Evolutionary conservation across 2,888 invertebrate species (phyloP).

Genomic region (Polydrusus pterygomalis): DNA sequence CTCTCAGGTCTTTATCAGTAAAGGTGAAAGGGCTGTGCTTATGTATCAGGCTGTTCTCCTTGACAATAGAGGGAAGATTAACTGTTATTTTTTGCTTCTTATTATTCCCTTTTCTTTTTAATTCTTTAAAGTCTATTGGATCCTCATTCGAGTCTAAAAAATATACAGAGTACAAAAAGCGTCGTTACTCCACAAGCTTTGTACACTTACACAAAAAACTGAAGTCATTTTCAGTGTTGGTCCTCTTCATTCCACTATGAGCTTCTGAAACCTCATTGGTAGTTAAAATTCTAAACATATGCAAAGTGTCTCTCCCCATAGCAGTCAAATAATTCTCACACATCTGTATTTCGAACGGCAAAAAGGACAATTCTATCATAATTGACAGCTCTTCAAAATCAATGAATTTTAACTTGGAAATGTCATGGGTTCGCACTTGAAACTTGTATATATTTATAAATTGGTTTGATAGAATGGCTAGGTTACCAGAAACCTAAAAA

Average conservation of each 20-base stretch:
- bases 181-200: too few relatives aligned
- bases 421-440: conserved; percentile 79
- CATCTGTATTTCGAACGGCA: conserved; percentile 76
- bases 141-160: conserved; percentile 61
- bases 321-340: conserved; percentile 82
- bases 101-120: conserved; percentile 64
- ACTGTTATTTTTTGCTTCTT: conserved; percentile 68
- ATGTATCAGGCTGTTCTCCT: conserved; percentile 70
- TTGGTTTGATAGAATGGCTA: conserved; percentile 70
- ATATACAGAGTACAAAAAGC: conserved; percentile 45
- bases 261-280: conserved; percentile 53
- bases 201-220: conserved; percentile 66
- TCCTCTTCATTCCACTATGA: conserved; percentile 55
- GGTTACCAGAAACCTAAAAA: conserved; percentile 69
- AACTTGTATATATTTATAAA: conserved; percentile 76
- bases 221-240: conserved; percentile 59
- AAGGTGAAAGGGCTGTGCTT: conserved; percentile 71
- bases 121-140: conserved; percentile 67
- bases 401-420: conserved; percentile 80
- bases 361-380: conserved; percentile 78
- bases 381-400: conserved; percentile 82
- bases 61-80: conserved; percentile 69
- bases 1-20: conserved; percentile 71
- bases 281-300: conserved; percentile 76
- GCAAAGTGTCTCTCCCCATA: conserved; percentile 77